These are phyloP conservation scores for Apoda limacodes DNA, from an alignment of 2,888 invertebrate genomes.

Conservation along the genomic window DNA sequence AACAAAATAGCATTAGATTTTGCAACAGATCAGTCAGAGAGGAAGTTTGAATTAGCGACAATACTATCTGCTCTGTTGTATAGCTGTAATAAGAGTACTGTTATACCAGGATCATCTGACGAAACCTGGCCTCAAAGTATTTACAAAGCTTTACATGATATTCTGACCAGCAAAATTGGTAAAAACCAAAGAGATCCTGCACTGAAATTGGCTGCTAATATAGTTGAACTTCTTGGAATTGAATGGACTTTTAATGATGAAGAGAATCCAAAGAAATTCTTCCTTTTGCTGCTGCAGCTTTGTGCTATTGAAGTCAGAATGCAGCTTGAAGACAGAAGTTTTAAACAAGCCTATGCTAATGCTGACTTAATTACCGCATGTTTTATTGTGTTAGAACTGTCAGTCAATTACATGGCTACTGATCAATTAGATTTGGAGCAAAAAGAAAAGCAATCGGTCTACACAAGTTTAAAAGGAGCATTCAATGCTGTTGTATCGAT, in stretches of 20 bases:
- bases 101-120: constrained; percentile 72
- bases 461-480: constrained; percentile 90
- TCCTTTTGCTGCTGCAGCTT: constrained; percentile 84
- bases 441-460: constrained; percentile 91
- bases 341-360: constrained; percentile 82
- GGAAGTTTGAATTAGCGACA: constrained; percentile 90
- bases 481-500: constrained; percentile 85
- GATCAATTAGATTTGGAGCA: constrained; percentile 88
- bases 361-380: constrained; percentile 85
- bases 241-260: constrained; percentile 87
- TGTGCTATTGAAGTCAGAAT: constrained; percentile 94
- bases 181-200: constrained; percentile 92
- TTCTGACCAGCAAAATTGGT: constrained; percentile 87
- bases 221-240: constrained; percentile 84
- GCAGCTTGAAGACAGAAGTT: constrained; percentile 89
- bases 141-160: constrained; percentile 84
- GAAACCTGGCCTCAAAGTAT: constrained; percentile 87
- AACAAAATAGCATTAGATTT: constrained; percentile 89
- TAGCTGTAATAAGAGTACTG: constrained; percentile 77
- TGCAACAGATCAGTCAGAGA: constrained; percentile 87
- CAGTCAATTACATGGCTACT: constrained; percentile 81
- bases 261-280: constrained; percentile 84
- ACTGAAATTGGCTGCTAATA: constrained; percentile 82
- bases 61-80: constrained; percentile 80
- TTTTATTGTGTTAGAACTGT: constrained; percentile 83